Evolutionary conservation across 2,113 vertebrate species (phyloP).

Genomic region (Saccopteryx leptura): DNA sequence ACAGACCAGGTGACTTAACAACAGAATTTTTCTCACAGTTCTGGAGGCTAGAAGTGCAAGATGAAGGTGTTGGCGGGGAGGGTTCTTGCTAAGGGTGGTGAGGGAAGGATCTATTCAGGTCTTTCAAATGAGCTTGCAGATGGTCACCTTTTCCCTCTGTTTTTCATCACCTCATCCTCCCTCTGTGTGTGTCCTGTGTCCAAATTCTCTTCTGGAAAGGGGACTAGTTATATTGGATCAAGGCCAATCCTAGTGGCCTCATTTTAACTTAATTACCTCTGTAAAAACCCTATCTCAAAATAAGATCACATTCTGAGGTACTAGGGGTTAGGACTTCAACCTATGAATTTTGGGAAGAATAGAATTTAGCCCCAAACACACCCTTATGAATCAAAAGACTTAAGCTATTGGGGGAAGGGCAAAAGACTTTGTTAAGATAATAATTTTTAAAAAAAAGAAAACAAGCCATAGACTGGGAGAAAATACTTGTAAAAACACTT

Average conservation of each 20-base stretch:
- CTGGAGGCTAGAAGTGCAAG: no score
- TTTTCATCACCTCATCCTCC: neutral
- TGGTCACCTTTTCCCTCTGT: neutral
- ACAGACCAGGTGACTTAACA: no score
- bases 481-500: neutral
- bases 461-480: neutral
- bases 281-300: neutral
- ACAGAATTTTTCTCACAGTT: no score
- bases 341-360: neutral
- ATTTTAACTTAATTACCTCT: slow-evolving; percentile 10
- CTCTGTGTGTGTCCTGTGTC: neutral
- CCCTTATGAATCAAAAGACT: neutral
- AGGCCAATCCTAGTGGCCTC: neutral
- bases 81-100: neutral
- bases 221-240: neutral
- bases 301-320: neutral
- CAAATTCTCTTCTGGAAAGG: neutral
- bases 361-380: neutral
- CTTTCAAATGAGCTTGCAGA: neutral
- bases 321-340: neutral
- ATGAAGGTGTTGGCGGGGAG: neutral
- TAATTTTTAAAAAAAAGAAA: neutral
- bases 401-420: neutral
- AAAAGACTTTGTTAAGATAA: neutral
- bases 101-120: neutral